Base-by-base conservation (phyloP, 2,797 vertebrate species). In the Sphaeramia orbicularis region DNA sequence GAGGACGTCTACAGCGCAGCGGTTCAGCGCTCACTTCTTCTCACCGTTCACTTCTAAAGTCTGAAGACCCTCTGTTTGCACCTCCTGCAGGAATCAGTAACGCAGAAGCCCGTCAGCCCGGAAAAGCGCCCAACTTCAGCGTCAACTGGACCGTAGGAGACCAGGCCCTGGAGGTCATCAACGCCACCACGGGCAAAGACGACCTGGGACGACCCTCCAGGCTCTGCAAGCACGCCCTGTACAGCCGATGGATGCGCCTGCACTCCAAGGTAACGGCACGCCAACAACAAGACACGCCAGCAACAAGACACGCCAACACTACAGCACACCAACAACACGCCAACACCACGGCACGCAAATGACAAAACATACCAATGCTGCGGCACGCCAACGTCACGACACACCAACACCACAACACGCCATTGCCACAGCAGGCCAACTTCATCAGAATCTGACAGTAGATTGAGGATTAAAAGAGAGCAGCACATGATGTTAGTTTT, bases 111-210 rank as follows among this genome's bases (percentile, higher is more conserved):
- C 95, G 97, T 15, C 96, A 98, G 14, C 97, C 97, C 0, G 96
- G 97, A 1, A 98, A 97, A 77, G 97, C 97, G 0, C 96, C 97
- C 0, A 96, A 95, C 90, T 97, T 98, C 93, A 98, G 97, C 0
- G 96, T 97, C 56, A 99, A 98, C 92, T 99, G 97, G 97, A 95
- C 95, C 0, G 92, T 96, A 8, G 97, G 96, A 0, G 97, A 98
- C 81, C 50, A 88, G 0, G 88, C 80, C 1, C 82, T 98, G 2
- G 97, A 99, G 83, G 84, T 98, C 24, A 95, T 99, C 79, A 97
- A 96, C 0, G 95, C 96, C 58, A 97, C 96, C 1, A 97, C 96
- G 0, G 97, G 97, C 74, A 99, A 97, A 61, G 96, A 98, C 0
- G 96, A 98, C 40, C 89, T 96, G 80, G 95, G 96, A 9, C 95